Evolutionary conservation across 1,140 invertebrate genomes (phyloP), one percentile per base, ranked within the genome.

Genomic region (Tribolium madens): DNA sequence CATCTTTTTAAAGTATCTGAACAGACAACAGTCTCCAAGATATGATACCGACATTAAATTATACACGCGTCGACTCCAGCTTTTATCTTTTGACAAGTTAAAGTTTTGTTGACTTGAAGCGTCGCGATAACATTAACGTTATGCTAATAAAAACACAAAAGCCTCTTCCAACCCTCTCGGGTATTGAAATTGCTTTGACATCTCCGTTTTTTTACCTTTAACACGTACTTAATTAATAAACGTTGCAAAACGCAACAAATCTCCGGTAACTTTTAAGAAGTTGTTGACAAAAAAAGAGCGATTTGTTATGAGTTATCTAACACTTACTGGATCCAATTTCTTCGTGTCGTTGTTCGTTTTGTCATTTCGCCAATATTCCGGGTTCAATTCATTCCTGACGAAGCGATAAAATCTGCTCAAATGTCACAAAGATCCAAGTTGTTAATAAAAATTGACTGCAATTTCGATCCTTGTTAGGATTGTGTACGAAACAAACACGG

Each of bases 51-150:
- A 57, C 52, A 57, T 57, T 57, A 57, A 57, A 57, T 57, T 57
- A 57, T 57, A 57, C 52, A 57, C 52, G 52, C 52, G 52, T 57
- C 52, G 52, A 57, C 15, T 57, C 13, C 10, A 57, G 52, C 52
- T 57, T 57, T 57, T 57, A 57, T 57, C 52, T 57, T 18, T 57
- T 57, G 52, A 57, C 52, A 57, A 57, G 14, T 57, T 57, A 57
- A 57, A 57, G 52, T 57, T 57, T 57, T 57, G 52, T 57, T 26
- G 52, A 18, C 52, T 57, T 10, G 52, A 57, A 57, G 15, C 15
- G 17, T 18, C 52, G 52, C 52, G 52, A 57, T 57, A 57, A 57
- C 17, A 57, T 57, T 57, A 57, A 57, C 52, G 18, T 57, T 57
- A 57, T 57, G 52, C 52, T 57, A 57, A 57, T 57, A 57, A 26